Percentiles rank a stretch among this genome's conserved stretches.
phyloP scores from a whole-genome alignment of 2,113 vertebrate species.

The Varanus komodoensis region DNA sequence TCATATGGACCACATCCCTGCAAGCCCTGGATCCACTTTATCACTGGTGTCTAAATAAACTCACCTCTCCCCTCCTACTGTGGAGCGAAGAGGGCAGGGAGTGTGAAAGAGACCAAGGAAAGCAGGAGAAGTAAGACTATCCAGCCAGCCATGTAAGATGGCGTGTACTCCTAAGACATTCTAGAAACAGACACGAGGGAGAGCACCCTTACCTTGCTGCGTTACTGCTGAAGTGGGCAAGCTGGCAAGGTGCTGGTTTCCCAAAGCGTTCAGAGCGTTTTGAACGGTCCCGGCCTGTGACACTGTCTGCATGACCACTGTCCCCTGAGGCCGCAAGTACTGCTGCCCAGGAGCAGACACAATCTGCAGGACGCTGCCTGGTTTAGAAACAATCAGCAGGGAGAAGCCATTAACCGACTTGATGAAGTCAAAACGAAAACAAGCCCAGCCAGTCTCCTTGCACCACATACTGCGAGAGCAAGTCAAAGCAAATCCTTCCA shows the following conservation, averaged over 20 bases:
- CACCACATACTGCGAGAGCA: neutral
- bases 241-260: constrained; percentile 74
- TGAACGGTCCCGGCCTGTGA: constrained; percentile 81
- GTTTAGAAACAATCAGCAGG: neutral
- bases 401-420: neutral
- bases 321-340: constrained; percentile 85
- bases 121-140: too few relatives aligned
- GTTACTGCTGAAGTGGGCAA: constrained; percentile 73
- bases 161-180: accelerated
- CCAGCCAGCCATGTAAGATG: too few relatives aligned
- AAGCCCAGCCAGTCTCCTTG: neutral
- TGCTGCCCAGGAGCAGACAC: constrained; percentile 90
- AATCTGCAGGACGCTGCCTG: constrained; percentile 94
- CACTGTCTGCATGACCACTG: constrained; percentile 87
- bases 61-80: neutral
- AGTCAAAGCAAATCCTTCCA: neutral
- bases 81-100: neutral
- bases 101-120: neutral
- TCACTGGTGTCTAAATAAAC: neutral
- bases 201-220: constrained; percentile 77
- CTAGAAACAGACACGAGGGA: neutral
- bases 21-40: neutral
- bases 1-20: neutral
- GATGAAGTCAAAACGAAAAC: neutral
- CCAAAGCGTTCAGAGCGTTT: constrained; percentile 78